A percentile compares a stretch with the other conserved stretches of the same genome.
Conservation (phyloP, 2,113 vertebrate species). For the Anoplopoma fimbria region DNA sequence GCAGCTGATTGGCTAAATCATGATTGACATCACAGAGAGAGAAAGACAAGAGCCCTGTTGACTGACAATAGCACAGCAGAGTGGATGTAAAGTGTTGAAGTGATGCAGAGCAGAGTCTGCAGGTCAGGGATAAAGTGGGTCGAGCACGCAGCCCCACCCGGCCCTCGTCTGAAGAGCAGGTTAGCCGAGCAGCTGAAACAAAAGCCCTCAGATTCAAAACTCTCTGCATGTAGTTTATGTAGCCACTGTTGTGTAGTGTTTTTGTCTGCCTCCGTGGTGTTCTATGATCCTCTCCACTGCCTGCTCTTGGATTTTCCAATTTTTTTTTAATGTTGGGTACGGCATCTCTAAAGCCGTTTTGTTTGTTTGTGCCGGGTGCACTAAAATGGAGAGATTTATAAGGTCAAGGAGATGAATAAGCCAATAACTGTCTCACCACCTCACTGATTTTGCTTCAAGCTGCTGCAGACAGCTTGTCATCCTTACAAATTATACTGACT, state of each 20-base stretch:
- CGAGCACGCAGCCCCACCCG: conserved; percentile 64
- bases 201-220: conserved; percentile 57
- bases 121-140: conserved; percentile 63
- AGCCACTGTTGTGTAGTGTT: conserved; percentile 14
- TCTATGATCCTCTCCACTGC: background rate
- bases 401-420: background rate
- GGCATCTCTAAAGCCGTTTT: background rate
- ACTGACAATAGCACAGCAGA: conserved; percentile 42
- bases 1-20: conserved; percentile 46
- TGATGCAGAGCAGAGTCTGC: conserved; percentile 52
- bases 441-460: background rate
- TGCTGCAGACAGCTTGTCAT: background rate
- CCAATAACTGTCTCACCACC: background rate
- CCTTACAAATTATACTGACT: background rate
- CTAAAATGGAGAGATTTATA: background rate
- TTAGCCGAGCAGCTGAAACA: conserved; percentile 49
- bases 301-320: background rate
- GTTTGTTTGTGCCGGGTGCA: conserved; percentile 1
- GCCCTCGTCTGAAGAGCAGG: conserved; percentile 72
- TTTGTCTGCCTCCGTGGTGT: background rate
- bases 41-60: conserved; percentile 47
- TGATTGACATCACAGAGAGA: conserved; percentile 45
- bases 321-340: background rate
- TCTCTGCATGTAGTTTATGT: conserved; percentile 21
- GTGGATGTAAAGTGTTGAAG: conserved; percentile 56